phyloP scores from a whole-genome alignment of 2,888 invertebrate genomes.

The Auanema freiburgensis region DNA sequence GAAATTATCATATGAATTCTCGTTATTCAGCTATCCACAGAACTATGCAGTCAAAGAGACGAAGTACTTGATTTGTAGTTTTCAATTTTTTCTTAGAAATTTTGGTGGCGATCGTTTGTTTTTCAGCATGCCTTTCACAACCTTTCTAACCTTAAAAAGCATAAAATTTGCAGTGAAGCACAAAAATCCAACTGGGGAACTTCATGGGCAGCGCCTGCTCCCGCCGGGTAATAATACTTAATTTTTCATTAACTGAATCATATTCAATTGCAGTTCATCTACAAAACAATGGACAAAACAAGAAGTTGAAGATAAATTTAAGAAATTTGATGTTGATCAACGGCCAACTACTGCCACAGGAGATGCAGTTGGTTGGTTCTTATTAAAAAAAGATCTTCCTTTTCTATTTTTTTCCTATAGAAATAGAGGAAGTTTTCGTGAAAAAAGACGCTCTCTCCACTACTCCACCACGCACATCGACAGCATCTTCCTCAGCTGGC shows the following conservation, averaged over 20 bases:
- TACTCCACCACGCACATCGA: neutral
- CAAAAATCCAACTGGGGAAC: conserved; percentile 6
- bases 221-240: neutral
- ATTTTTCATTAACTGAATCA: neutral
- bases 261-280: neutral
- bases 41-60: too few relatives aligned
- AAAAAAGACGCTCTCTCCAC: neutral
- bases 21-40: too few relatives aligned
- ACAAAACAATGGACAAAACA: conserved; percentile 4
- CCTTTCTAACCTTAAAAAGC: too few relatives aligned
- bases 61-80: too few relatives aligned
- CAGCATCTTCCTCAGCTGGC: too few relatives aligned
- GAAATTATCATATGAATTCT: too few relatives aligned
- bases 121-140: too few relatives aligned
- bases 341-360: conserved; percentile 5
- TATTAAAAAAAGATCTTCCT: too few relatives aligned
- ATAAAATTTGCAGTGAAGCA: too few relatives aligned
- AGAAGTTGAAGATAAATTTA: conserved; percentile 15
- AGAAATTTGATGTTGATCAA: conserved; percentile 13
- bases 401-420: neutral
- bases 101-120: too few relatives aligned
- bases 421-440: neutral
- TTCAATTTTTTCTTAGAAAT: too few relatives aligned
- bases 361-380: neutral
- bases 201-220: neutral